Base-by-base conservation (phyloP, 2,797 vertebrate species). In the Karalla daura region DNA sequence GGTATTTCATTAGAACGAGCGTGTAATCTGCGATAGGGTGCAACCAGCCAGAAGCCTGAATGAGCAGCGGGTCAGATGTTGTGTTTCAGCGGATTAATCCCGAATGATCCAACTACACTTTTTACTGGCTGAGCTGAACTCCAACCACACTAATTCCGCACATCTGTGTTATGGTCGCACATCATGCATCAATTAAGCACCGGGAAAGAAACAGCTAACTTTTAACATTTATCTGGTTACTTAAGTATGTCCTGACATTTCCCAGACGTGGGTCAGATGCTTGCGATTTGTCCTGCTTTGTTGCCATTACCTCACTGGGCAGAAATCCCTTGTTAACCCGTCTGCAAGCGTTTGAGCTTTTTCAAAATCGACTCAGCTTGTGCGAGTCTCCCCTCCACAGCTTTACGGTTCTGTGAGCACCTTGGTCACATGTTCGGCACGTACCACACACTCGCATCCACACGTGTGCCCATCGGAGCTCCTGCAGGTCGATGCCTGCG, bases 281-380 rank as follows among this genome's bases (percentile, higher is more conserved):
- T 43, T 55, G 8, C 27, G 27, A n/a, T 10, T 8, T 25, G 21
- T 17, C 21, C 15, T 52, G 45, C 20, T 24, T 21, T 6, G 45
- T 30, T 41, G 21, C 14, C 25, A 8, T 45, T 37, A 33, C 11
- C 21, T 33, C 15, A 30, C 10, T 27, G 9, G 47, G 18, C 43
- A 60, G 17, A 35, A 1, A 50, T 21, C 3, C 20, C 8, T 51
- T 21, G 30, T 24, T 28, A 30, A 46, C 44, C 27, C 35, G 7
- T 53, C 24, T 40, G 40, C 21, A 30, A 33, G 9, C 13, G 39
- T 55, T 56, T 60, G 27, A 41, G 15, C 43, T 45, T 20, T 17
- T 59, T 46, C 7, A n/a, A 55, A 46, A 74, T 67, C 28, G 23
- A 33, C 35, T 67, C 67, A 45, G 41, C 40, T 24, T 4, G n/a